Base-by-base conservation (phyloP, 2,797 vertebrate genomes). In the Sebastes umbrosus region DNA sequence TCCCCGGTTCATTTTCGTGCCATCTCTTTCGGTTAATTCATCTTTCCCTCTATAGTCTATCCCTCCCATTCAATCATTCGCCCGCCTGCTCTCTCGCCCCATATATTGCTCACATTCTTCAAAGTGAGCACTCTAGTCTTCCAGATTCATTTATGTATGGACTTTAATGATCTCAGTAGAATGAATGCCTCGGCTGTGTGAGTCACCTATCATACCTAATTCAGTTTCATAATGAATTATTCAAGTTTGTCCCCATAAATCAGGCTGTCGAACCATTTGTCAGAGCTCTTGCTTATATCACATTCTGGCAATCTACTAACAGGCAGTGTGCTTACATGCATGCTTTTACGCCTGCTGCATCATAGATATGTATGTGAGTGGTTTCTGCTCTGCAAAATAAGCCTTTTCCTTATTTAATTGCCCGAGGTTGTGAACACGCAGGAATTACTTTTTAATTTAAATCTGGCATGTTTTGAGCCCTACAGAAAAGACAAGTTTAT, bases 41-140 rank as follows among this genome's bases (percentile, higher is more conserved):
- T 84, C 68, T 31, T 69, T 74, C 65, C 2, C 65, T 59, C 69
- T 31, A 14, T 59, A 63, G 27, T 50, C 68, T 55, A 3, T 69
- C 20, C 11, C 57, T 64, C 62, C 69, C 75, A 29, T 68, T 84
- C 78, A 57, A 54, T 87, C 77, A 34, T 75, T 54, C 52, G 18
- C 57, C 54, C 6, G 24, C 80, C 39, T 13, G 25, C 46, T 72
- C 82, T 43, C 76, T 54, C n/a, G 1, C 66, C 50, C 59, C 8
- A 52, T 36, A 31, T 83, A 89, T 91, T 87, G 75, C 84, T 83
- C 64, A 20, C 84, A 86, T 90, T 85, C 73, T 81, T 90, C 90
- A 91, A 57, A 75, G 65, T 10, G 63, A 84, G 71, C 1, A 36
- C 81, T 73, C n/a, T 2, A 10, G 34, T 82, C 78, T 24, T 75